A percentile compares a stretch with the other conserved stretches of the same genome.
Conservation (phyloP, 53 echinoderm and acorn worm genomes). For the Zoroaster sp. region DNA sequence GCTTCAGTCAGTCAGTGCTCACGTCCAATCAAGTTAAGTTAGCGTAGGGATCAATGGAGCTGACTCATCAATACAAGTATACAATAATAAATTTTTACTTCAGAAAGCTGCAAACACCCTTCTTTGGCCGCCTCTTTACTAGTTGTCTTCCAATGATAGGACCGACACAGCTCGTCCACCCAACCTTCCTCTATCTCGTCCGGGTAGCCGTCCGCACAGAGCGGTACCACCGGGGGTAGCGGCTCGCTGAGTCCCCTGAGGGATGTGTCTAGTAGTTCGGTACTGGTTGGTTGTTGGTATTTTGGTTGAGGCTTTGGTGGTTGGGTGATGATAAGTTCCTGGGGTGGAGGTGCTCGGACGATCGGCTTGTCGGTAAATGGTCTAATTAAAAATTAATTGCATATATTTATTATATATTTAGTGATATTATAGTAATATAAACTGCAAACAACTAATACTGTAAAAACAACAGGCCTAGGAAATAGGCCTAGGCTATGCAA, state of each 20-base stretch:
- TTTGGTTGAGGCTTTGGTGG: background rate
- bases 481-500: too few relatives aligned
- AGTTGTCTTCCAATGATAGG: constrained; percentile 70
- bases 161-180: constrained; percentile 58
- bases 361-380: constrained; percentile 72
- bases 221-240: constrained; percentile 16
- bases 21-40: too few relatives aligned
- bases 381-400: background rate
- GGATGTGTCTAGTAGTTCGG: background rate
- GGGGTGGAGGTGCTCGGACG: constrained; percentile 54
- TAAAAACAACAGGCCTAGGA: too few relatives aligned
- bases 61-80: too few relatives aligned
- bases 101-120: constrained; percentile 52
- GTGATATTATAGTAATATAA: too few relatives aligned
- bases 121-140: constrained; percentile 59
- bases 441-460: too few relatives aligned
- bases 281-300: background rate
- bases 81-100: constrained; percentile 27
- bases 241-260: constrained; percentile 31
- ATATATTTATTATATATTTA: constrained; percentile 53
- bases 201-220: constrained; percentile 12
- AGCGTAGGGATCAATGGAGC: too few relatives aligned
- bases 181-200: constrained; percentile 1
- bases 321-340: background rate
- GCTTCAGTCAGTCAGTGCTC: too few relatives aligned